phyloP scores from a whole-genome alignment of 2,888 invertebrate genomes.

The Ellobium chinense region DNA sequence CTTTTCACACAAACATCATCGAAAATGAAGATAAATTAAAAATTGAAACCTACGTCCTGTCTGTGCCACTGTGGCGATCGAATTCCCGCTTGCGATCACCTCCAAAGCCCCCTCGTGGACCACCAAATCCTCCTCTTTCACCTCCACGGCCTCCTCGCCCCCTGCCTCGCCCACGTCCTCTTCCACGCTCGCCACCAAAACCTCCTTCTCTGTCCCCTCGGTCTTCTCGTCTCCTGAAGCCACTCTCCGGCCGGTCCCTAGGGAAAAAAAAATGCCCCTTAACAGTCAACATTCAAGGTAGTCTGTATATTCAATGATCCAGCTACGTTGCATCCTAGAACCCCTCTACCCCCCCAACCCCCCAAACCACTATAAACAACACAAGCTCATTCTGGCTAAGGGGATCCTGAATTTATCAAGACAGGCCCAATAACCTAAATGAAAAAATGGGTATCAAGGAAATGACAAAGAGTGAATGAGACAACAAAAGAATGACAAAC shows the following conservation, averaged over 20 bases:
- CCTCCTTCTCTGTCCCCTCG: conserved; percentile 49
- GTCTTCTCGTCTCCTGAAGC: conserved; percentile 50
- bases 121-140: conserved; percentile 55
- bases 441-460: too few relatives aligned
- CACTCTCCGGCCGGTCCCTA: conserved; percentile 56
- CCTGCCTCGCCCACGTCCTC: conserved; percentile 59
- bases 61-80: conserved; percentile 96
- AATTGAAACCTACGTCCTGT: conserved; percentile 88
- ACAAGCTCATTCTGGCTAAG: too few relatives aligned
- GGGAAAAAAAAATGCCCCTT: conserved; percentile 1
- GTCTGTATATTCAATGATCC: too few relatives aligned
- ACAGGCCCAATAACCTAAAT: too few relatives aligned
- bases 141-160: conserved; percentile 58
- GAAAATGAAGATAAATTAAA: not conserved
- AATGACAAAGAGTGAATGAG: too few relatives aligned
- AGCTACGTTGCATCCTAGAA: too few relatives aligned
- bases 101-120: conserved; percentile 60
- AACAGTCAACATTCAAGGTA: too few relatives aligned
- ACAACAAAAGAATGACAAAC: too few relatives aligned
- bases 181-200: conserved; percentile 51
- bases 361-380: too few relatives aligned
- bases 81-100: conserved; percentile 92
- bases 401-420: too few relatives aligned
- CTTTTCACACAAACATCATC: not conserved
- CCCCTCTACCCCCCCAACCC: too few relatives aligned